A percentile compares a stretch with the other conserved stretches of the same genome.
phyloP scores from a whole-genome alignment of 2,888 invertebrate species.

The Ecliptopera silaceata region DNA sequence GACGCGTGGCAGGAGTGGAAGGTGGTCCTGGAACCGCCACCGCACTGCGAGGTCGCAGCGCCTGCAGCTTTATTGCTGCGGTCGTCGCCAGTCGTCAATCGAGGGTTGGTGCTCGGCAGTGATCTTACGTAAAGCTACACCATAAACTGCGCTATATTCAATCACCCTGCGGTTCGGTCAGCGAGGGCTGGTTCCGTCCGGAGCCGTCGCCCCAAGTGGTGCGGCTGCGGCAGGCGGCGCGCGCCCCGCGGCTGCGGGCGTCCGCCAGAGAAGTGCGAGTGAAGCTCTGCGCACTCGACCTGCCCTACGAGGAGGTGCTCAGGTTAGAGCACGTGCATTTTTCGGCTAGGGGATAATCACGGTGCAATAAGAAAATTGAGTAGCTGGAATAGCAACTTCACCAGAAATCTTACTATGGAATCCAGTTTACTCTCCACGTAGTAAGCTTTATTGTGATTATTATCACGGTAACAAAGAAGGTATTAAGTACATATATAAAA shows the following conservation, averaged over 20 bases:
- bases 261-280: slow-evolving; percentile 45
- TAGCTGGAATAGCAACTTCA: no score
- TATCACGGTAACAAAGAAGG: no score
- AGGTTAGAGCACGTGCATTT: slow-evolving; percentile 42
- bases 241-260: slow-evolving; percentile 38
- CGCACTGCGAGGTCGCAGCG: slow-evolving; percentile 27
- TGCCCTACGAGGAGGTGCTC: slow-evolving; percentile 47
- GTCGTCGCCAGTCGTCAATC: slow-evolving; percentile 29
- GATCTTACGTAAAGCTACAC: no score
- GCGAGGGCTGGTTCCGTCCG: slow-evolving; percentile 51
- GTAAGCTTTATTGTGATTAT: no score
- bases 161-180: slow-evolving; percentile 17
- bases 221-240: slow-evolving; percentile 39
- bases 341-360: no score
- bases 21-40: slow-evolving; percentile 36
- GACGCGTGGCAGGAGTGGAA: slow-evolving; percentile 43
- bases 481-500: no score
- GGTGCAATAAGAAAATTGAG: no score
- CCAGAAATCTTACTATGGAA: no score
- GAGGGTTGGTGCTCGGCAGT: slow-evolving; percentile 46
- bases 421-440: no score
- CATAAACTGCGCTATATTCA: no score
- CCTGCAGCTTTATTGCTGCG: slow-evolving; percentile 44
- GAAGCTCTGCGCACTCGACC: slow-evolving; percentile 51
- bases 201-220: slow-evolving; percentile 44